phyloP scores from a whole-genome alignment of 2,113 vertebrate genomes.

The Alethe diademata region DNA sequence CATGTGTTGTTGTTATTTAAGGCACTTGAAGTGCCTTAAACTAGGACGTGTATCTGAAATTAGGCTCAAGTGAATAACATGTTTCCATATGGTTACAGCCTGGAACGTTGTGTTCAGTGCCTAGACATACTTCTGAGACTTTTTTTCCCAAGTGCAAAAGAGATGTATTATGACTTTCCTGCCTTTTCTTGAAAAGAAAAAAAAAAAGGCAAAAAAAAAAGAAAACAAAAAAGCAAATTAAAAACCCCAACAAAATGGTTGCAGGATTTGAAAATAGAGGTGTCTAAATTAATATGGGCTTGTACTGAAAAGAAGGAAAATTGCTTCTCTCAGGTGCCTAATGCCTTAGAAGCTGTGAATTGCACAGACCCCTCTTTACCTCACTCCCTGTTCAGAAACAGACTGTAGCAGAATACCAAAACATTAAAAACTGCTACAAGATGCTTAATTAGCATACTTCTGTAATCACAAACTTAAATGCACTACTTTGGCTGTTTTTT shows the following conservation, averaged over 20 bases:
- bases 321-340: not conserved
- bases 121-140: not conserved
- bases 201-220: not conserved
- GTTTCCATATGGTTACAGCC: conserved; percentile 49
- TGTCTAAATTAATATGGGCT: conserved; percentile 34
- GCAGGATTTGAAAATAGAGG: not conserved
- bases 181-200: not conserved
- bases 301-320: not conserved
- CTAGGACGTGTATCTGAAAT: conserved; percentile 5
- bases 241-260: not conserved
- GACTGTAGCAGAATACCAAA: conserved; percentile 42
- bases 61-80: not conserved
- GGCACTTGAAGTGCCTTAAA: not conserved
- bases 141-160: not conserved
- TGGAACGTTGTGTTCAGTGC: conserved; percentile 26
- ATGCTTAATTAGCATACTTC: conserved; percentile 46
- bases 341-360: not conserved
- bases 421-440: conserved; percentile 46
- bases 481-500: conserved; percentile 48
- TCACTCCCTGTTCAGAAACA: not conserved
- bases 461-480: conserved; percentile 64
- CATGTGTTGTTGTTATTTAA: not conserved
- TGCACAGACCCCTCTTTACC: not conserved
- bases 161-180: not conserved
- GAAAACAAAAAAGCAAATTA: not conserved